Evolutionary conservation across 2,888 invertebrate genomes (phyloP), one percentile per base, ranked within the genome.

Genomic region (Herminia tarsipennalis): DNA sequence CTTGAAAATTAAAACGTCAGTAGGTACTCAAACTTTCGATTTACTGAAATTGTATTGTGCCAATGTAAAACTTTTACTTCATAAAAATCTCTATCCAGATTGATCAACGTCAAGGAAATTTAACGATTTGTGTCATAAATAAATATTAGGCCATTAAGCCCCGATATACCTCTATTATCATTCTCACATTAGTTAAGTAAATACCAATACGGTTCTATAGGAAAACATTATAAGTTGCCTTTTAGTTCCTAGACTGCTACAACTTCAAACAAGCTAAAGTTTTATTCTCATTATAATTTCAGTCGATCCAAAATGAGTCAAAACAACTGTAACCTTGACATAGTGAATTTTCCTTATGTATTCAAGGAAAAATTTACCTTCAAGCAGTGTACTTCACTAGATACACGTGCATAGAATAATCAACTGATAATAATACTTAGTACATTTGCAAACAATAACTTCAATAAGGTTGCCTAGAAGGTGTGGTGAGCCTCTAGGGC

Each of bases 361-460:
- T 50, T 56, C 74, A 76, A 76, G 73, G 76, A 39, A 55, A 66
- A 62, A 58, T 47, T 42, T 46, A 56, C 36, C 30, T 38, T 43
- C 25, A 44, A 44, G 46, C 52, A 13, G 34, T 34, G 56, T 58
- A 55, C 63, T 50, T 67, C 59, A 56, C 34, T 46, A 41, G 20
- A 33, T 52, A 54, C 57, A 70, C 69, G 70, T 75, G 68, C 35
- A 41, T 16, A 39, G 64, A 65, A 66, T 80, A 65, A 24, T 39
- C 66, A 72, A 48, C 52, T 49, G 32, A 51, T 54, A 66, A 54
- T 57, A 61, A 62, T 53, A 64, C 55, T 37, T 51, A 45, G 55
- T 48, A 45, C 35, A 73, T 76, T 72, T 69, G 56, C 76, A 76
- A 61, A 78, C 75, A 81, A 78, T 76, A 58, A 66, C 56, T 60